Evolutionary conservation across 2,888 invertebrate species (phyloP), one percentile per base, ranked within the genome.

Genomic region (Orchestes rusci): DNA sequence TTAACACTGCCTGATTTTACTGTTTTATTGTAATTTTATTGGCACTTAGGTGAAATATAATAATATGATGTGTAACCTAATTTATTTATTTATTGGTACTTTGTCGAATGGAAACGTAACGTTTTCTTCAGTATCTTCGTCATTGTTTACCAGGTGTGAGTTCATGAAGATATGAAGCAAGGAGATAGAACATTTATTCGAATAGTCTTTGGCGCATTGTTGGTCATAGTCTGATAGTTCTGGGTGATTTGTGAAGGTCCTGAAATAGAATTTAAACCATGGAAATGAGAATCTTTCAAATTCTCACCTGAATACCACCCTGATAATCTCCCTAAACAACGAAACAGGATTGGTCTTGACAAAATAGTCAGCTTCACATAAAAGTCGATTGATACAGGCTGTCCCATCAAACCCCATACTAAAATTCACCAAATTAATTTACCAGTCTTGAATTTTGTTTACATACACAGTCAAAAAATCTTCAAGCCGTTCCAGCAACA

Each of bases 381-480:
- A 18, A n/a, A 51, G 44, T 36, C 42, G 18, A 19, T 51, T 44
- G 5, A 51, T 36, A 23, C 51, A 51, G 13, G 48, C 37, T 31
- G 16, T 20, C 16, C 51, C 48, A 33, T 51, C 38, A 10, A 44
- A 17, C 13, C 51, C 51, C 32, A 44, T 45, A n/a, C 51, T 51
- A 36, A 29, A 47, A 50, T 16, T 18, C 3, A 20, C 4, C 15
- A 36, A n/a, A 7, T 19, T 19, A 36, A n/a, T 23, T 23, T 10
- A 23, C 5, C 23, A 23, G 23, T 7, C 5, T 23, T 23, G 23
- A 7, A 10, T 23, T 23, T 18, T 29, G 10, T 17, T 37, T 23
- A 38, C 43, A 43, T 39, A 50, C 50, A 39, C 3, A 12, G 47
- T 38, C 18, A 44, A 31, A 27, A 47, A 43, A 20, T 50, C 50